Conservation (phyloP, 2,797 vertebrate genomes). For the Simalia tracyae region DNA sequence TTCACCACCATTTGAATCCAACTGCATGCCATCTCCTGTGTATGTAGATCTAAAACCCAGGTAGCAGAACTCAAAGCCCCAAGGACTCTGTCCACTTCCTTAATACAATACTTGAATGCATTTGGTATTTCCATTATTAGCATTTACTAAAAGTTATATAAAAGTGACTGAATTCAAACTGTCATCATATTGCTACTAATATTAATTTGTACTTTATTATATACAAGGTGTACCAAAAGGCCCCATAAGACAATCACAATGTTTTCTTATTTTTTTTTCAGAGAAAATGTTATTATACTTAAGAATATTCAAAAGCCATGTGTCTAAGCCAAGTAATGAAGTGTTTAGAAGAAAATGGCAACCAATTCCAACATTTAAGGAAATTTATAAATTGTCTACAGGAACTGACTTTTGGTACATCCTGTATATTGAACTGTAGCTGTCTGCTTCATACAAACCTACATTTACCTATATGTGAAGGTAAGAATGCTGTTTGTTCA, state of each 20-base stretch:
- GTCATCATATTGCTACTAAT: neutral
- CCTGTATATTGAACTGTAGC: neutral
- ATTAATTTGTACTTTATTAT: neutral
- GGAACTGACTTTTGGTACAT: neutral
- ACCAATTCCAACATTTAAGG: neutral
- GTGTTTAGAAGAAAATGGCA: neutral
- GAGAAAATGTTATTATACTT: too few species aligned
- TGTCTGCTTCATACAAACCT: neutral
- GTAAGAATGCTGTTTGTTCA: neutral
- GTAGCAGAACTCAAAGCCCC: neutral
- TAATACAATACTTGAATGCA: neutral
- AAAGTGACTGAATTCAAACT: neutral
- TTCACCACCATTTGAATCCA: neutral
- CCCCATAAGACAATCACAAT: neutral
- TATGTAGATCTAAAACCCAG: neutral
- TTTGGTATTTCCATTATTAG: neutral
- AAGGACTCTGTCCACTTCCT: neutral
- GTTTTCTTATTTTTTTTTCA: neutral
- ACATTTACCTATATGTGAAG: neutral
- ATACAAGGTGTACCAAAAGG: neutral
- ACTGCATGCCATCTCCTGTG: neutral
- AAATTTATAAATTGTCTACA: neutral
- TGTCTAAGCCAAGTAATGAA: neutral
- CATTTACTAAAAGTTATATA: neutral
- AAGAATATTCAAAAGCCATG: too few species aligned